Conservation (phyloP, 2,113 vertebrate species). For the Speoplatyrhinus poulsoni region DNA sequence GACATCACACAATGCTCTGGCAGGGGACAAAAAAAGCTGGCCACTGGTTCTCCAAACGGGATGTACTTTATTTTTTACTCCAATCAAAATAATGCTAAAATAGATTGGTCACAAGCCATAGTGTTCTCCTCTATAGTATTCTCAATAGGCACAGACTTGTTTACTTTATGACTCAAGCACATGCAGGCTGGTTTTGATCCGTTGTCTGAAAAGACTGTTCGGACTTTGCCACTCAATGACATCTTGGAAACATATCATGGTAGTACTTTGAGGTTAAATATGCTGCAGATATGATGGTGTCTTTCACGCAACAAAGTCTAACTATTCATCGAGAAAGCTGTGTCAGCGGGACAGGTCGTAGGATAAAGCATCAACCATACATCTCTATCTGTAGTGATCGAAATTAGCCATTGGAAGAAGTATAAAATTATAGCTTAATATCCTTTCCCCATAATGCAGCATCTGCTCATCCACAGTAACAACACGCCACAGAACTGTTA, state of each 20-base stretch:
- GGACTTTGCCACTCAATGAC: constrained; percentile 5
- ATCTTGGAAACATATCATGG: constrained; percentile 20
- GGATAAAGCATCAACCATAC: constrained; percentile 6
- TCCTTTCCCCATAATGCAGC: no score
- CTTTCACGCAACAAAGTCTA: background rate
- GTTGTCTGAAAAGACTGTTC: constrained; percentile 4
- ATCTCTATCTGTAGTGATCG: constrained; percentile 8
- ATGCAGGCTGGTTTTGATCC: constrained; percentile 1
- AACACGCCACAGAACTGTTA: constrained; percentile 6
- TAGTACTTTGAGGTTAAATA: constrained; percentile 19
- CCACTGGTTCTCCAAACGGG: constrained; percentile 18
- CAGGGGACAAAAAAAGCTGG: constrained; percentile 4
- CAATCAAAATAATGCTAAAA: background rate
- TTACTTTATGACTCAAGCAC: background rate
- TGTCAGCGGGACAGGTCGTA: constrained; percentile 5
- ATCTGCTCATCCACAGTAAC: background rate
- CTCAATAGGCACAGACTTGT: background rate
- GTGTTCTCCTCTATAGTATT: constrained; percentile 1
- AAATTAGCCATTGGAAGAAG: constrained; percentile 1
- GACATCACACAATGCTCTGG: background rate
- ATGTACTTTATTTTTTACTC: constrained; percentile 4
- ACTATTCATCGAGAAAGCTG: constrained; percentile 12
- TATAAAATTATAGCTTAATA: no score
- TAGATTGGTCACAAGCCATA: background rate
- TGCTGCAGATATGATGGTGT: constrained; percentile 14